phyloP scores from a whole-genome alignment of 2,113 vertebrate species.

The Cyanocitta stelleri region DNA sequence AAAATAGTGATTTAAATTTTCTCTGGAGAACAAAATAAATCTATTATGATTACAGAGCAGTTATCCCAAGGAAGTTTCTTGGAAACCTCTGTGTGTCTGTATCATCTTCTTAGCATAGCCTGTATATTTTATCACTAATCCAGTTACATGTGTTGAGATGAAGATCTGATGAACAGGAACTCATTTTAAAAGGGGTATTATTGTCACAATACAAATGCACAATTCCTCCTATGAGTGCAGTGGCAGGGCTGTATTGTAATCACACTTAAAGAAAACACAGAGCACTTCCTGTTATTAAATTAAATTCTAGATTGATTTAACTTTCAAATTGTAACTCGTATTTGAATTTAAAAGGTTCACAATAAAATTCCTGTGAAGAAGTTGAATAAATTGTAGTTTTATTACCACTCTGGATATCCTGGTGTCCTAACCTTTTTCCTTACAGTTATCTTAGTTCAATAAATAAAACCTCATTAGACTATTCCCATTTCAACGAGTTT shows the following conservation, averaged over 20 bases:
- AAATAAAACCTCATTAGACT: slow-evolving; percentile 99
- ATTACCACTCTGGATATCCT: slow-evolving; percentile 76
- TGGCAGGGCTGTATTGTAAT: slow-evolving; percentile 64
- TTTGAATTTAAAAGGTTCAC: slow-evolving; percentile 82
- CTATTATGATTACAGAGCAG: neutral
- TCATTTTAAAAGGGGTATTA: slow-evolving; percentile 60
- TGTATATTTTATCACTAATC: slow-evolving; percentile 44
- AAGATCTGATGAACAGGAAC: slow-evolving; percentile 67
- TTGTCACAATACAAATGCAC: slow-evolving; percentile 49
- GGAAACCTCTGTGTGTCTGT: slow-evolving; percentile 40
- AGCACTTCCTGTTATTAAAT: slow-evolving; percentile 74
- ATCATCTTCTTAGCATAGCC: slow-evolving; percentile 76
- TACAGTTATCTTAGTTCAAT: slow-evolving; percentile 97
- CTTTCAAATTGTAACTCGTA: slow-evolving; percentile 74
- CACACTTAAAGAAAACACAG: slow-evolving; percentile 67
- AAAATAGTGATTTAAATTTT: neutral
- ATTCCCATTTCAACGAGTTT: slow-evolving; percentile 97
- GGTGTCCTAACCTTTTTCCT: slow-evolving; percentile 84
- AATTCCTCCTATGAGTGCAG: slow-evolving; percentile 57
- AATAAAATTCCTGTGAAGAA: slow-evolving; percentile 79
- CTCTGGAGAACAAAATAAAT: slow-evolving; percentile 15
- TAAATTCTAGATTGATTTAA: slow-evolving; percentile 77
- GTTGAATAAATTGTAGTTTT: slow-evolving; percentile 81
- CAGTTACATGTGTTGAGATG: slow-evolving; percentile 56
- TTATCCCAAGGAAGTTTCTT: slow-evolving; percentile 42